phyloP scores from a whole-genome alignment of 2,888 invertebrate species.

The Vanessa cardui region DNA sequence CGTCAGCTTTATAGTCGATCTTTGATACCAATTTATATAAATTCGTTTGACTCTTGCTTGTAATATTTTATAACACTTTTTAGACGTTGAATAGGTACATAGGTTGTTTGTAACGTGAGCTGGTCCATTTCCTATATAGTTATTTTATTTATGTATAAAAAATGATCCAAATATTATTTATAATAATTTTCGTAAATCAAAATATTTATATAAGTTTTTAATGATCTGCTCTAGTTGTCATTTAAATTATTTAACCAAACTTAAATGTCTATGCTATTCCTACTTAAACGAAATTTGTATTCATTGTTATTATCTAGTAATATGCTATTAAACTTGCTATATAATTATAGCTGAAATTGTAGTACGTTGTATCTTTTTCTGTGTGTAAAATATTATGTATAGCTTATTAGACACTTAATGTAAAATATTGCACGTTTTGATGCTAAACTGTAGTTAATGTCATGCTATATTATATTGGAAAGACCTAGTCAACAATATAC shows the following conservation, averaged over 20 bases:
- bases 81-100: conserved; percentile 60
- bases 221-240: conserved; percentile 14
- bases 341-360: conserved; percentile 47
- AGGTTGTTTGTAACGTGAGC: conserved; percentile 46
- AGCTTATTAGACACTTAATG: conserved; percentile 69
- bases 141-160: conserved; percentile 11
- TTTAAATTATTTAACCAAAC: conserved; percentile 2
- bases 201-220: background rate
- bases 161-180: conserved; percentile 4
- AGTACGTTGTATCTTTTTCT: conserved; percentile 53
- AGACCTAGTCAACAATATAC: conserved; percentile 19
- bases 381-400: conserved; percentile 66
- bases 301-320: conserved; percentile 26
- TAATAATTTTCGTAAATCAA: conserved; percentile 2
- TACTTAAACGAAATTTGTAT: conserved; percentile 15
- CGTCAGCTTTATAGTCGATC: conserved; percentile 53
- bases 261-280: conserved; percentile 20
- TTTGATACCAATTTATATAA: conserved; percentile 56
- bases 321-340: conserved; percentile 34
- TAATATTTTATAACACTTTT: conserved; percentile 54
- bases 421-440: conserved; percentile 51
- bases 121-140: conserved; percentile 32
- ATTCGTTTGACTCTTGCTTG: conserved; percentile 57
- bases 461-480: conserved; percentile 5
- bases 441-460: conserved; percentile 6